Evolutionary conservation across 35 echinoderm and acorn worm genomes (phyloP).

Genomic region (Apostichopus japonicus): DNA sequence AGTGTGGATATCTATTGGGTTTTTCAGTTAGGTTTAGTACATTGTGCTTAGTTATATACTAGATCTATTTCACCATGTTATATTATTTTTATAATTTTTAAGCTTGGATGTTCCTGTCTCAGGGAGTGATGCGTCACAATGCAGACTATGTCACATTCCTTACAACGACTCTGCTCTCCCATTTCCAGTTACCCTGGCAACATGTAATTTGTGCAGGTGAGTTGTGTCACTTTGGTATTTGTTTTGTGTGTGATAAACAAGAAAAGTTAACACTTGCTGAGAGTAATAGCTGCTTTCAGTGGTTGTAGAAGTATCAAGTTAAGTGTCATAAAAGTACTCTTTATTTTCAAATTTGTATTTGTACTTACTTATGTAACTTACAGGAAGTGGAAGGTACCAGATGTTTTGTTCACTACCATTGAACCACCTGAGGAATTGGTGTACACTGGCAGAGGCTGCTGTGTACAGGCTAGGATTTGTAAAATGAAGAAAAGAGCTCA

Average conservation of each 20-base stretch:
- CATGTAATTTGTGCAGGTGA: constrained; percentile 85
- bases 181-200: constrained; percentile 81
- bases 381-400: constrained; percentile 85
- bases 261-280: too few relatives aligned
- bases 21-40: too few relatives aligned
- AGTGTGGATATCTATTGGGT: too few relatives aligned
- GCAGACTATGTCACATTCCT: constrained; percentile 91
- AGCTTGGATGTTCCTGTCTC: constrained; percentile 43
- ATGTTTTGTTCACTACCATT: constrained; percentile 91
- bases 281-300: too few relatives aligned
- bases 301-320: too few relatives aligned
- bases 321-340: too few relatives aligned
- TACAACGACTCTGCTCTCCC: constrained; percentile 93
- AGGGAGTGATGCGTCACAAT: constrained; percentile 49
- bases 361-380: neutral
- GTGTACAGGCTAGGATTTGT: constrained; percentile 90
- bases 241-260: too few relatives aligned
- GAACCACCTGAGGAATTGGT: constrained; percentile 75
- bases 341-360: neutral
- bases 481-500: constrained; percentile 79
- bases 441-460: constrained; percentile 83
- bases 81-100: neutral
- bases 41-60: neutral
- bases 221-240: too few relatives aligned
- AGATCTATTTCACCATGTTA: neutral